Conservation (phyloP, 2,888 invertebrate genomes). For the Dicranocentrus wangi region DNA sequence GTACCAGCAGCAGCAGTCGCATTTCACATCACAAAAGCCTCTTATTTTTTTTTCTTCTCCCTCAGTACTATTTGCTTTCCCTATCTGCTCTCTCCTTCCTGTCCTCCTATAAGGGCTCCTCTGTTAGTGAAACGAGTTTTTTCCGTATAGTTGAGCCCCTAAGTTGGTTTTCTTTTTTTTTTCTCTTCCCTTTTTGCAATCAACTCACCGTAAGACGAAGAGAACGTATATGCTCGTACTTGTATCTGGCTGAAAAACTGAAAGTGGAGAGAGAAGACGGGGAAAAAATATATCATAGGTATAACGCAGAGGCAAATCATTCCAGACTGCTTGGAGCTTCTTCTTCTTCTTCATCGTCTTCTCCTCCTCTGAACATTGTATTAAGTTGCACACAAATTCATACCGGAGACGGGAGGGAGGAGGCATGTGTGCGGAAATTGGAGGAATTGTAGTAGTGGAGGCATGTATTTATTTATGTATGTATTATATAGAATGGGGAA, state of each 20-base stretch:
- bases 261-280: neutral
- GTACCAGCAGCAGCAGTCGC: neutral
- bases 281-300: too few relatives aligned
- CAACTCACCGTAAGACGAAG: conserved; percentile 44
- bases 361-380: conserved; percentile 3
- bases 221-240: too few relatives aligned
- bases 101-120: neutral
- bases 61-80: neutral
- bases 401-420: neutral
- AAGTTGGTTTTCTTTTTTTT: neutral
- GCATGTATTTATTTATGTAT: too few relatives aligned
- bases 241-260: too few relatives aligned
- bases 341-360: neutral
- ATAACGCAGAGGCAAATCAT: conserved; percentile 25
- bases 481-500: conserved; percentile 19
- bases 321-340: conserved; percentile 53
- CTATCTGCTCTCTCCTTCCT: neutral
- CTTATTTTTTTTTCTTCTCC: conserved; percentile 1
- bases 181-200: conserved; percentile 36
- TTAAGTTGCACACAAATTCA: neutral
- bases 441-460: too few relatives aligned
- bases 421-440: conserved; percentile 45
- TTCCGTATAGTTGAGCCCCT: conserved; percentile 11
- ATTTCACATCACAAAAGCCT: conserved; percentile 29
- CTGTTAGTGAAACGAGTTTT: conserved; percentile 25